Percentiles rank a stretch among this genome's conserved stretches.
Evolutionary conservation across 2,888 invertebrate genomes (phyloP).

Genomic region (Sphaeridia pumilis): DNA sequence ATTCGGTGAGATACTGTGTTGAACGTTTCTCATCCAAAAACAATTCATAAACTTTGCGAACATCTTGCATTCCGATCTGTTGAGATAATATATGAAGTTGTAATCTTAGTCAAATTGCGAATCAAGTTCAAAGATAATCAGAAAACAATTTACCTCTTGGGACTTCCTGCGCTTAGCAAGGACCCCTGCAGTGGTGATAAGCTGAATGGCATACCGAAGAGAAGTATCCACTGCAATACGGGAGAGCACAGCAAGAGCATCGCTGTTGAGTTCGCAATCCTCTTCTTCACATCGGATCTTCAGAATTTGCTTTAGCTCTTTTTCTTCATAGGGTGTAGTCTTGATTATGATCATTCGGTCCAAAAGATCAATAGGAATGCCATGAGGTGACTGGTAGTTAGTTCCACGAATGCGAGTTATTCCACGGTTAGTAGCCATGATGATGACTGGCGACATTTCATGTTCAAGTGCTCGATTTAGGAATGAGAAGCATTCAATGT

Average conservation of each 20-base stretch:
- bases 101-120: not conserved
- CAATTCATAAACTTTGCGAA: conserved; percentile 86
- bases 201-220: conserved; percentile 90
- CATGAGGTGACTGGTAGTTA: conserved; percentile 73
- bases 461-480: conserved; percentile 92
- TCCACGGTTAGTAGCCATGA: conserved; percentile 96
- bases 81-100: not conserved
- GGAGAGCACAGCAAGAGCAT: conserved; percentile 80
- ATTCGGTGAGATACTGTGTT: conserved; percentile 84
- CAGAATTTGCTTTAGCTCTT: conserved; percentile 80
- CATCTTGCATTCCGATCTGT: conserved; percentile 71
- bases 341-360: conserved; percentile 92
- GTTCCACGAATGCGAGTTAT: conserved; percentile 84
- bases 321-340: conserved; percentile 74
- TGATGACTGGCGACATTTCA: conserved; percentile 93
- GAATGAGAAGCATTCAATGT: conserved; percentile 98
- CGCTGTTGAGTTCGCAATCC: conserved; percentile 85
- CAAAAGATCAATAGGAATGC: conserved; percentile 89
- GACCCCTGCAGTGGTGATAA: conserved; percentile 90
- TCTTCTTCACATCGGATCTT: conserved; percentile 86
- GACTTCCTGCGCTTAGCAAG: conserved; percentile 83
- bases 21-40: conserved; percentile 91
- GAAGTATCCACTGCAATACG: conserved; percentile 88
- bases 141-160: conserved; percentile 50
- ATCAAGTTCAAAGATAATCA: not conserved